A percentile compares a stretch with the other conserved stretches of the same genome.
phyloP scores from a whole-genome alignment of 2,113 vertebrate species.

The Tinamus guttatus region DNA sequence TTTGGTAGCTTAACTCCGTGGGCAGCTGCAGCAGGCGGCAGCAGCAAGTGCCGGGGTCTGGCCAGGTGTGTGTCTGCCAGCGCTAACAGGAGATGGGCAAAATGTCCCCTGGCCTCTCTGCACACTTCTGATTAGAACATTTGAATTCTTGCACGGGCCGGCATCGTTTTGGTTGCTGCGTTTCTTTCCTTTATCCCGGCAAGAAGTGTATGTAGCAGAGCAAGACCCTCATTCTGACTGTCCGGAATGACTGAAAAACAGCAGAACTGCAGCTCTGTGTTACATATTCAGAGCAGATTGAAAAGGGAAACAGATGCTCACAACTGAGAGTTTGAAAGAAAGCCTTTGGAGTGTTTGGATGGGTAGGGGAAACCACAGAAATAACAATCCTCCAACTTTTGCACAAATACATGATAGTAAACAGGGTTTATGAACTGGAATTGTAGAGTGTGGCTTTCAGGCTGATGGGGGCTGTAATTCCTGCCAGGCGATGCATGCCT shows the following conservation, averaged over 20 bases:
- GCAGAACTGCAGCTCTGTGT: neutral
- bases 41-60: neutral
- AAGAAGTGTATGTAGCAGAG: neutral
- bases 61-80: neutral
- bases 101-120: neutral
- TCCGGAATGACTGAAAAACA: neutral
- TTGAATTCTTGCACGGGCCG: neutral
- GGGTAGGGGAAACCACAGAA: constrained; percentile 25
- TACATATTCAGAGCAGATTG: neutral
- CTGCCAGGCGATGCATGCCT: neutral
- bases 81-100: neutral
- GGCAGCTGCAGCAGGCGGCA: neutral
- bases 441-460: neutral
- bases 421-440: neutral
- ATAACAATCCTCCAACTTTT: constrained; percentile 26
- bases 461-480: neutral
- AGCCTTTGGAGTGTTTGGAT: neutral
- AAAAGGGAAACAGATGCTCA: constrained; percentile 61
- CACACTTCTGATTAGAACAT: neutral
- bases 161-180: neutral
- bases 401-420: constrained; percentile 13
- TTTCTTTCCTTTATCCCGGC: constrained; percentile 10
- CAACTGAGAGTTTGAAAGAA: constrained; percentile 12
- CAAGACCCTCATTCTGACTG: neutral
- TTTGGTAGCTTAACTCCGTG: neutral